A percentile compares a stretch with the other conserved stretches of the same genome.
These are phyloP conservation scores for Dicerorhinus sumatrensis DNA, from an alignment of 2,113 vertebrate species.

Conservation along the genomic window DNA sequence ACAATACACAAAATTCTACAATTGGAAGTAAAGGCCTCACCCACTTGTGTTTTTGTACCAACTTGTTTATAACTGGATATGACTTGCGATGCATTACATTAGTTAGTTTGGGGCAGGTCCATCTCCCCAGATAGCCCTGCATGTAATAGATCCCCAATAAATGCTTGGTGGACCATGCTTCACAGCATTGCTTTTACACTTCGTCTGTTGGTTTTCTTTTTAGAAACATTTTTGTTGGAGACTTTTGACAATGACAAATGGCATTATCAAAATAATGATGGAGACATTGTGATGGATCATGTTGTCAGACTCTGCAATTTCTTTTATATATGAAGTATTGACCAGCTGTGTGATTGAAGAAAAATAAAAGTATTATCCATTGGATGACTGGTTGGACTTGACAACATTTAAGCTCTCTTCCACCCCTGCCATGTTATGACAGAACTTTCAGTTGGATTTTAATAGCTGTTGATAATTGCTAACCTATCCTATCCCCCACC, in stretches of 20 bases:
- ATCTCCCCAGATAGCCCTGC: not conserved
- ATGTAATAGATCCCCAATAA: not conserved
- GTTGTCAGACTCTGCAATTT: slow-evolving; percentile 60
- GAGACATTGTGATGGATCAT: slow-evolving; percentile 66
- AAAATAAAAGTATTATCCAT: slow-evolving; percentile 62
- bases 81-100: not conserved
- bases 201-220: slow-evolving; percentile 44
- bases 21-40: not conserved
- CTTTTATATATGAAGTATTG: slow-evolving; percentile 59
- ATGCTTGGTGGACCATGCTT: not conserved
- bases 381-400: slow-evolving; percentile 3
- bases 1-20: not conserved
- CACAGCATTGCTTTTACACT: not conserved
- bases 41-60: not conserved
- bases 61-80: not conserved
- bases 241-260: slow-evolving; percentile 67
- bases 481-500: not conserved
- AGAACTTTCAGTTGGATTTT: not conserved
- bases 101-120: not conserved
- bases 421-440: not conserved
- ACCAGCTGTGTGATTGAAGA: slow-evolving; percentile 59
- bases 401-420: not conserved
- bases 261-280: slow-evolving; percentile 69
- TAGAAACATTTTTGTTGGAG: slow-evolving; percentile 58
- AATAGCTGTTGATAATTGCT: slow-evolving; percentile 5